Conservation (phyloP, 2,113 vertebrate genomes). For the Cnemophilus loriae region DNA sequence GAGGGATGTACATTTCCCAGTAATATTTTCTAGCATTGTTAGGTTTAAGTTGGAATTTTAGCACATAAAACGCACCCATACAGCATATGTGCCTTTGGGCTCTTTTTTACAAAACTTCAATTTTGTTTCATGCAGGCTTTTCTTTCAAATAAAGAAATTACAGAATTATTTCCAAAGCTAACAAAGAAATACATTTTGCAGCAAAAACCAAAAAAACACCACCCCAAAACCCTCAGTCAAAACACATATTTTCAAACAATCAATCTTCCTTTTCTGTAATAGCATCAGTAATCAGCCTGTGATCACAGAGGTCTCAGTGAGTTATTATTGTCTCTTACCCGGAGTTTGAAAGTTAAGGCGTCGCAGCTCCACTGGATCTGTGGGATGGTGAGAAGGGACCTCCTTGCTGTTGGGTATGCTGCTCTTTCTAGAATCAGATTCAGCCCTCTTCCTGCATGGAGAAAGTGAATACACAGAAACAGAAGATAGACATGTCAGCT, state of each 20-base stretch:
- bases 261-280: not conserved
- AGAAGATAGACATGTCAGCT: not conserved
- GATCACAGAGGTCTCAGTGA: not conserved
- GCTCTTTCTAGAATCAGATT: conserved; percentile 94
- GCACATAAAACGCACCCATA: not conserved
- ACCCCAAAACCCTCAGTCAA: not conserved
- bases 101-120: not conserved
- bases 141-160: not conserved
- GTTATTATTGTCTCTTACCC: conserved; percentile 73
- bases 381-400: conserved; percentile 91
- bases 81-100: not conserved
- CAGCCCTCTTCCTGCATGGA: conserved; percentile 88
- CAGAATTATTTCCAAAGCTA: not conserved
- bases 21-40: not conserved
- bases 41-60: not conserved
- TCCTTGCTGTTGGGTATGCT: conserved; percentile 97
- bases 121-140: not conserved
- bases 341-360: conserved; percentile 98
- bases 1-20: not conserved
- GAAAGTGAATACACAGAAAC: not conserved
- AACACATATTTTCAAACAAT: not conserved
- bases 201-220: not conserved
- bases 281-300: not conserved
- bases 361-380: conserved; percentile 94
- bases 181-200: not conserved